Percentiles rank a stretch among this genome's conserved stretches.
Evolutionary conservation across 2,797 vertebrate species (phyloP).

Genomic region (Clarias platycephalus): DNA sequence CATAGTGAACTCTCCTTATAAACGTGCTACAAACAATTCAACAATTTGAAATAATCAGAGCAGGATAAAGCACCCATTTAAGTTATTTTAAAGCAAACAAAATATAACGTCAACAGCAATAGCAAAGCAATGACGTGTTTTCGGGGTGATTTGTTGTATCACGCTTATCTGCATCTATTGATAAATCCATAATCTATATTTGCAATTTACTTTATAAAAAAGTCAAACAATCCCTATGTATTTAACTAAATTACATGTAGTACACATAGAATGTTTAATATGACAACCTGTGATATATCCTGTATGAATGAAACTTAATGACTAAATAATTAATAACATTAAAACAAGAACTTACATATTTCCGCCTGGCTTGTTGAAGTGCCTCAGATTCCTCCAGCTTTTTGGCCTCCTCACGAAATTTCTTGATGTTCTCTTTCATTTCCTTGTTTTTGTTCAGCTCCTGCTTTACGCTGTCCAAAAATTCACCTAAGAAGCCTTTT

Average conservation of each 20-base stretch:
- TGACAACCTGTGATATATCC: background rate
- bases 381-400: conserved; percentile 94
- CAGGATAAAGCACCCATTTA: background rate
- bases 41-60: background rate
- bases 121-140: background rate
- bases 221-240: no score
- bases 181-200: background rate
- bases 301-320: background rate
- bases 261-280: no score
- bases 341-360: conserved; percentile 82
- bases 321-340: no score
- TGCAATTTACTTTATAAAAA: background rate
- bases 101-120: no score
- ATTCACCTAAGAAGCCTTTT: conserved; percentile 89
- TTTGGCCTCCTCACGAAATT: conserved; percentile 91
- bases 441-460: conserved; percentile 94
- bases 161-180: background rate
- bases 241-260: no score
- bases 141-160: background rate
- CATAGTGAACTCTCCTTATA: background rate
- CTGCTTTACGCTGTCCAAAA: conserved; percentile 90
- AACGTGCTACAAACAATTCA: background rate
- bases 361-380: conserved; percentile 86
- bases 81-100: background rate
- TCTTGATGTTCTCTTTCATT: conserved; percentile 95